Evolutionary conservation across 2,888 invertebrate genomes (phyloP).

Genomic region (Patella pellucida): DNA sequence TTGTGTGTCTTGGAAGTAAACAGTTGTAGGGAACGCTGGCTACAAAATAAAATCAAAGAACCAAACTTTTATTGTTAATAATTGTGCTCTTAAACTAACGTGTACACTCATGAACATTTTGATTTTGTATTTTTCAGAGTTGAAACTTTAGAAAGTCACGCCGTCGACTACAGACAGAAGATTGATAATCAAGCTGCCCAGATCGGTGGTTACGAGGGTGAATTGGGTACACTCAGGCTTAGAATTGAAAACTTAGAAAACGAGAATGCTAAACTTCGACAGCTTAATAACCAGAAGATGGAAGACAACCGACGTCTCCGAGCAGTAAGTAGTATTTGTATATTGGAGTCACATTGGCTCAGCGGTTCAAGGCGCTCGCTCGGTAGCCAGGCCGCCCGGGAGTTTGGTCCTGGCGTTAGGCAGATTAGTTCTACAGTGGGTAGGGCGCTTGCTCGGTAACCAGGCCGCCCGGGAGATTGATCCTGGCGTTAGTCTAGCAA

Average conservation of each 20-base stretch:
- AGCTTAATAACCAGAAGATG: slow-evolving; percentile 34
- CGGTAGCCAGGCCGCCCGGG: no score
- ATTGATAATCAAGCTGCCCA: slow-evolving; percentile 46
- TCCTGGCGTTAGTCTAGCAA: not conserved
- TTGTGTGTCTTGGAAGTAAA: no score
- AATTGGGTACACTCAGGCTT: slow-evolving; percentile 43
- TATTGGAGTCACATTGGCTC: not conserved
- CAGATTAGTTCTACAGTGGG: no score
- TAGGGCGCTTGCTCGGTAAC: no score
- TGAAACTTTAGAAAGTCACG: slow-evolving; percentile 32
- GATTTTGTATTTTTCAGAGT: slow-evolving; percentile 24
- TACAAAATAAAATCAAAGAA: no score
- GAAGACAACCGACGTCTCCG: slow-evolving; percentile 46
- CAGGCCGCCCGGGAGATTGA: no score
- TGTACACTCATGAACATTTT: no score
- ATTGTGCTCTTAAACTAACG: no score
- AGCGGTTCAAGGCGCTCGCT: no score
- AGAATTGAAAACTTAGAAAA: slow-evolving; percentile 45
- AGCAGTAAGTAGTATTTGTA: slow-evolving; percentile 38
- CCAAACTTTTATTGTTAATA: no score
- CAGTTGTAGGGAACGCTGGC: no score
- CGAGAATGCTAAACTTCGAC: slow-evolving; percentile 40
- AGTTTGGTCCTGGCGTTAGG: not conserved
- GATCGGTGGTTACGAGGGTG: slow-evolving; percentile 52
- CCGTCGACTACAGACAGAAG: slow-evolving; percentile 40